Conservation (phyloP, 2,797 vertebrate genomes). For the Trichosurus vulpecula region DNA sequence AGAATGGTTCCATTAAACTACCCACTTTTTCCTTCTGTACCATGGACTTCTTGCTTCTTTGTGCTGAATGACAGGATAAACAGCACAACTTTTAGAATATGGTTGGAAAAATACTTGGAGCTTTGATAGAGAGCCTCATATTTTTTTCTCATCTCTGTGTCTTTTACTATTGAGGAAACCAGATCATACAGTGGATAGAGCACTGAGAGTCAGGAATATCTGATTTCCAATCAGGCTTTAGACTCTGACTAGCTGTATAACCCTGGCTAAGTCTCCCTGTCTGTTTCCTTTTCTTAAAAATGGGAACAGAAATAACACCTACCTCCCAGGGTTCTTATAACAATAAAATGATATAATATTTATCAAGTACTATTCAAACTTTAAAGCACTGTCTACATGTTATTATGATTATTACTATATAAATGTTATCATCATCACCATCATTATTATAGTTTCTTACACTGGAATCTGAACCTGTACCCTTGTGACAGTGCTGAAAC, state of each 20-base stretch:
- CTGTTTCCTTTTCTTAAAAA: background rate
- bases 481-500: background rate
- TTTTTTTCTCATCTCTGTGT: background rate
- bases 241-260: background rate
- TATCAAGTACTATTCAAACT: background rate
- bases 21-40: background rate
- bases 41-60: background rate
- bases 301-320: background rate
- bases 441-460: background rate
- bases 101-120: conserved; percentile 8
- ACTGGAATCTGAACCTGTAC: background rate
- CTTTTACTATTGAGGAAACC: background rate
- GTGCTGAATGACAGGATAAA: background rate
- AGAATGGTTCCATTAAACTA: background rate
- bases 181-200: background rate
- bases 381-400: background rate
- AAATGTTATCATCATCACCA: background rate
- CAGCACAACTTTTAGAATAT: background rate
- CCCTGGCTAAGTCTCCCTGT: background rate
- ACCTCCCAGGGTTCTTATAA: background rate
- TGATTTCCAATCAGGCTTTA: background rate
- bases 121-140: background rate
- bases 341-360: background rate
- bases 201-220: background rate
- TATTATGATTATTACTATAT: background rate